Base-by-base conservation (phyloP, 2,888 invertebrate species). In the Cantharis nigra region DNA sequence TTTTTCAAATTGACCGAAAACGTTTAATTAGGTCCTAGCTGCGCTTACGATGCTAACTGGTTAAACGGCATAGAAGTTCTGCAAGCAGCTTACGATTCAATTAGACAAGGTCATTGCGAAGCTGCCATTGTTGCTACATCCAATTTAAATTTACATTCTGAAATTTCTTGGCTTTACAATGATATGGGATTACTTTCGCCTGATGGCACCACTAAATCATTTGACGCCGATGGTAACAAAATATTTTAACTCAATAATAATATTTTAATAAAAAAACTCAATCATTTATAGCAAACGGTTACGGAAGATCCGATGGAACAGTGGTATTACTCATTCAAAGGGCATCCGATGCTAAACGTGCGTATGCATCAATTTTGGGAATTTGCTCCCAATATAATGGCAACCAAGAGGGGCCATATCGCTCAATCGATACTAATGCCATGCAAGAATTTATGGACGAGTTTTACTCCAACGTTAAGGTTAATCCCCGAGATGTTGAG, bases 111-210 rank as follows among this genome's bases (percentile, higher is more conserved):
- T 0, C 94, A 95, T 82, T 97, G 97, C 84, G 98, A 98, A 81
- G 91, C 96, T 0, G 98, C 97, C 0, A 93, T 98, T 77, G 95
- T 98, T 9, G 98, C 96, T 9, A 97, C 97, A 0, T 92, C 95
- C 16, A 97, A 97, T 87, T 90, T 98, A 63, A 91, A 91, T 30
- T 85, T 93, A 69, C 91, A 92, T 81, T 91, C 93, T 1, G 90
- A 91, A 78, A 90, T 92, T 63, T 91, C 93, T 11, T 88, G 92
- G 82, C 90, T 93, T 84, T 93, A 93, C 85, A 88, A 91, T 79
- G 90, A 91, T 78, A 89, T 94, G 83, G 91, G 91, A 62, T 90
- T 93, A 89, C 86, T 93, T 69, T 91, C 92, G 1, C 85, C 88
- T 11, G 92, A 92, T 82, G 93, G 93, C 64, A 89, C 88, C 70